Percentiles rank a stretch among this genome's conserved stretches.
phyloP scores from a whole-genome alignment of 2,113 vertebrate species.

The Petromus typicus region DNA sequence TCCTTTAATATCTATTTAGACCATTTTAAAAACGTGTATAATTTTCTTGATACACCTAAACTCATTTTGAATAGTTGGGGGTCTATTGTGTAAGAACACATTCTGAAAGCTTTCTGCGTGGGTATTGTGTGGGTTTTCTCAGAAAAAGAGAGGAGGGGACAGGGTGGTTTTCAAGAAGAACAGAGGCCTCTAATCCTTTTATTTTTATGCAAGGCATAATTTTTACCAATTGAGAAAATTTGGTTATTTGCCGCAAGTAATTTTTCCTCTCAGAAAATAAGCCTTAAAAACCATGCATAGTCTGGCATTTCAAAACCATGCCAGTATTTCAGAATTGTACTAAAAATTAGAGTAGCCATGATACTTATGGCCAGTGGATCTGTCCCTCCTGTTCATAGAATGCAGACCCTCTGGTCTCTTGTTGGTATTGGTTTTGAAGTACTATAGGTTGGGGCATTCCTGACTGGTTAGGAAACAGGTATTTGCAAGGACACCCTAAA shows the following conservation, averaged over 20 bases:
- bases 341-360: conserved; percentile 60
- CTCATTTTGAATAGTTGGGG: conserved; percentile 78
- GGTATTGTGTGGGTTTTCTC: conserved; percentile 72
- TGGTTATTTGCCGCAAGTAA: conserved; percentile 79
- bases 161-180: conserved; percentile 68
- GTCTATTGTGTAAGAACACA: conserved; percentile 77
- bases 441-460: not conserved
- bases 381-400: not conserved
- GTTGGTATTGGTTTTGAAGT: not conserved
- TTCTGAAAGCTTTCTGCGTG: conserved; percentile 78
- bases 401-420: not conserved
- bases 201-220: conserved; percentile 82
- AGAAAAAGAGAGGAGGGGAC: conserved; percentile 60
- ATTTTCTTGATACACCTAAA: conserved; percentile 82
- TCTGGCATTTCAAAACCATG: conserved; percentile 67
- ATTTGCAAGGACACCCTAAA: not conserved
- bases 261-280: conserved; percentile 70
- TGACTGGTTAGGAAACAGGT: not conserved
- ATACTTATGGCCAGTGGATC: conserved; percentile 17
- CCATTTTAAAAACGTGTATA: conserved; percentile 72
- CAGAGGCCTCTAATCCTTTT: conserved; percentile 79
- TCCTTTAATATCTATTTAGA: conserved; percentile 82
- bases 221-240: conserved; percentile 84
- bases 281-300: conserved; percentile 48
- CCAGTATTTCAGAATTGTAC: conserved; percentile 54